Evolutionary conservation across 2,888 invertebrate genomes (phyloP).

Genomic region (Stenodema calcarata): DNA sequence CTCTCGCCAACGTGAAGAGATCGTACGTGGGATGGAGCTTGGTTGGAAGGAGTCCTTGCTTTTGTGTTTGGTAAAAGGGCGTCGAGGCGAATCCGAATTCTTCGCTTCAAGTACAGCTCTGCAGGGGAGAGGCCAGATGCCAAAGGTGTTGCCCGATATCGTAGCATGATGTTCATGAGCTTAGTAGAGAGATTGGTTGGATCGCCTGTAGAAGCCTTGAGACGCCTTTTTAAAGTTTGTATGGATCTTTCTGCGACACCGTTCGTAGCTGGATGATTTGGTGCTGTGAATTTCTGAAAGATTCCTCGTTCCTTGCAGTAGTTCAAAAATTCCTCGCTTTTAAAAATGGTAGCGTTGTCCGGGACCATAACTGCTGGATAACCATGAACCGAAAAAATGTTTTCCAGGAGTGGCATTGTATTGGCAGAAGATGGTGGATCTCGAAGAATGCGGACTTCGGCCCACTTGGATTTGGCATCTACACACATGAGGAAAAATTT

Average conservation of each 20-base stretch:
- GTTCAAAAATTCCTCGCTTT: constrained; percentile 53
- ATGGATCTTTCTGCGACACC: constrained; percentile 10
- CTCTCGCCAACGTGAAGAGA: neutral
- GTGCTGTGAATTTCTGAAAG: constrained; percentile 27
- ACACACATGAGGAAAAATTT: constrained; percentile 32
- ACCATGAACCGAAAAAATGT: constrained; percentile 42
- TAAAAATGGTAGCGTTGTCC: constrained; percentile 40
- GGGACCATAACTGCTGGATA: constrained; percentile 55
- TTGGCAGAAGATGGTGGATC: constrained; percentile 51
- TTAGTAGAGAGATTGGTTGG: no score
- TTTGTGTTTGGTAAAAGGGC: neutral
- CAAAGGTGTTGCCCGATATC: no score
- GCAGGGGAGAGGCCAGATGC: no score
- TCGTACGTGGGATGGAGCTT: neutral
- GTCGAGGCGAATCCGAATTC: neutral
- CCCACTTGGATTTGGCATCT: constrained; percentile 51
- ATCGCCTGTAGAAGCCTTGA: constrained; percentile 46
- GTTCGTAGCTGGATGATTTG: constrained; percentile 28
- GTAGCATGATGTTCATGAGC: no score
- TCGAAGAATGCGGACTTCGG: constrained; percentile 44
- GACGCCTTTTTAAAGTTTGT: neutral
- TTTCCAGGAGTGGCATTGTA: constrained; percentile 56
- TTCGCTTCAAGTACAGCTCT: neutral
- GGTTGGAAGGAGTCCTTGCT: neutral
- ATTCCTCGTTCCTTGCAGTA: constrained; percentile 53